These are phyloP conservation scores for Oxytorus armatus DNA, from an alignment of 2,888 invertebrate species.

Conservation along the genomic window DNA sequence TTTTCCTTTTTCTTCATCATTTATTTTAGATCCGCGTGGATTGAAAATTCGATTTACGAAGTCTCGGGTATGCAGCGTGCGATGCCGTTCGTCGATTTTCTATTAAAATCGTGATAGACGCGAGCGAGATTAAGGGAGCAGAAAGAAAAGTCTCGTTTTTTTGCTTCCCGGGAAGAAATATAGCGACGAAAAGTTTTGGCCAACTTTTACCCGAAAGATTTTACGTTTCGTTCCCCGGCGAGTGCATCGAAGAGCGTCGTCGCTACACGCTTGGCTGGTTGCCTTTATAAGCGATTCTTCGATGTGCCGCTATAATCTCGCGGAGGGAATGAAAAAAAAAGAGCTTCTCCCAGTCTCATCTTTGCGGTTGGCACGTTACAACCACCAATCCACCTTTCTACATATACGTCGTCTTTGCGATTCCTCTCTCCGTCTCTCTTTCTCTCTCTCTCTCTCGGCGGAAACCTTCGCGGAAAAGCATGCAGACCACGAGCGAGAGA, in stretches of 20 bases:
- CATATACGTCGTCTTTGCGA: constrained; percentile 2
- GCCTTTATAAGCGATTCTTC: constrained; percentile 64
- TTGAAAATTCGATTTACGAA: constrained; percentile 59
- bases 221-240: no score
- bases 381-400: constrained; percentile 11
- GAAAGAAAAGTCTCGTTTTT: constrained; percentile 51
- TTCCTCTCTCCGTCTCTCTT: background rate
- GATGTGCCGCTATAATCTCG: constrained; percentile 50
- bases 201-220: no score
- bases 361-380: constrained; percentile 47
- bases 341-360: constrained; percentile 41
- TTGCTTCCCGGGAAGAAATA: constrained; percentile 31
- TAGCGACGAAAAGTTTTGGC: constrained; percentile 52
- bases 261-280: constrained; percentile 43
- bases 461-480: constrained; percentile 35
- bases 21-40: background rate
- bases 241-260: no score
- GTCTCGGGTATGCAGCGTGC: constrained; percentile 7
- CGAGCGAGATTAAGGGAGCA: constrained; percentile 40
- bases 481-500: constrained; percentile 56
- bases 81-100: constrained; percentile 47
- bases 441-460: background rate
- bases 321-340: constrained; percentile 30
- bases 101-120: constrained; percentile 62
- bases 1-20: background rate